Percentiles rank a stretch among this genome's conserved stretches.
phyloP scores from a whole-genome alignment of 2,797 vertebrate species.

The Sardinella longiceps region DNA sequence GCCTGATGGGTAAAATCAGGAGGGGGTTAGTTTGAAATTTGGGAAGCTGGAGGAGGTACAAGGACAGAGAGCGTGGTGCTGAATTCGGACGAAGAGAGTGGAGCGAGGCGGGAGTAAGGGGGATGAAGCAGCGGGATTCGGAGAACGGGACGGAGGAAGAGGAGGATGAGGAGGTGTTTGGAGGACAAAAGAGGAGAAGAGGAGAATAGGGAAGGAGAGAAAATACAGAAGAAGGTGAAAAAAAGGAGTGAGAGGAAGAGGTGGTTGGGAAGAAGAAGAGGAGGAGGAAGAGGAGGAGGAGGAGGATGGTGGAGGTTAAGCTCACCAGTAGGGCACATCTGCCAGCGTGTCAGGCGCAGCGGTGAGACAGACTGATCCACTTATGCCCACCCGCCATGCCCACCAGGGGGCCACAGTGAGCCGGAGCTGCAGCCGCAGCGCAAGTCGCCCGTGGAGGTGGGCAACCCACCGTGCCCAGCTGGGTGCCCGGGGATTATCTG shows the following conservation, averaged over 20 bases:
- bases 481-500: conserved; percentile 69
- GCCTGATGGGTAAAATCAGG: too few relatives aligned
- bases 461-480: conserved; percentile 64
- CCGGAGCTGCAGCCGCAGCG: background rate
- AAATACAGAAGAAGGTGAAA: background rate
- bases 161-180: background rate
- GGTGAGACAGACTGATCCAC: conserved; percentile 44
- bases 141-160: background rate
- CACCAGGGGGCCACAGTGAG: conserved; percentile 42
- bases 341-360: conserved; percentile 40
- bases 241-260: background rate
- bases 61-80: background rate
- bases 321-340: conserved; percentile 47
- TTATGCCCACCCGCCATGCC: conserved; percentile 46
- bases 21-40: background rate
- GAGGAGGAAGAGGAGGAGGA: conserved; percentile 19
- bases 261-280: background rate
- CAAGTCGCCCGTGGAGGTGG: conserved; percentile 40
- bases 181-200: background rate
- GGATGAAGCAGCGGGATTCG: background rate
- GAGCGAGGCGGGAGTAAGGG: background rate
- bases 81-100: background rate
- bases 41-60: background rate
- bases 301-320: conserved; percentile 37
- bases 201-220: background rate